Evolutionary conservation across 2,888 invertebrate species (phyloP), one percentile per base, ranked within the genome.

Genomic region (Agrilus biguttatus): DNA sequence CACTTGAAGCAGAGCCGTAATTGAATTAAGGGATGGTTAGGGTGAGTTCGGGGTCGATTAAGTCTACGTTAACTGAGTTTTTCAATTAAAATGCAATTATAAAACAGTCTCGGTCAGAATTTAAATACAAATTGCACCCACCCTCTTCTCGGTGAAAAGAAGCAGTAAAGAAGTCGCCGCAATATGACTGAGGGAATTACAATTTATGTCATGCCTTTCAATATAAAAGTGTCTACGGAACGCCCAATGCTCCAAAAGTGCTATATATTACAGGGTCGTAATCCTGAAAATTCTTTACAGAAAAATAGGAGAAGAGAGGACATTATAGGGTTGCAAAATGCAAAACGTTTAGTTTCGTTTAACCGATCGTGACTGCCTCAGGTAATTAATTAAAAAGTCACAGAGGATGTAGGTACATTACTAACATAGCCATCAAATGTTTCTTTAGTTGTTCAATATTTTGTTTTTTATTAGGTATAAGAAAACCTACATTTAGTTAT

Each of bases 111-210:
- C 48, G 42, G 45, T 37, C 45, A 45, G 52, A 50, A 57, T 57
- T 57, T 57, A 57, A 59, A 59, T 59, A 58, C 56, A 58, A 58
- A 58, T 59, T 53, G 55, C 58, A 57, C 28, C 28, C 28, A 28
- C 28, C 28, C 56, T 56, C 56, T 56, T 56, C n/a, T n/a, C 53
- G 51, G 56, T 51, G 52, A 48, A 47, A 43, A 49, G 40, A 44
- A 47, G 55, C 54, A 53, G 56, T 57, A 57, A 57, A 57, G 55
- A 56, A 56, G 53, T 54, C 55, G 49, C 51, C 51, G 55, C 55
- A 55, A 53, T 54, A 54, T 52, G 57, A 52, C 55, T 50, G 54
- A 53, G 56, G 55, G 55, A 55, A 56, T 51, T 57, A 57, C 55
- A 52, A 50, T 52, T 48, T 48, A 49, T 48, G 47, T 40, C 39